These are phyloP conservation scores for Cassiopea andromeda DNA, from an alignment of 30 jellyfish, hydroid and myxozoan species.

Conservation along the genomic window DNA sequence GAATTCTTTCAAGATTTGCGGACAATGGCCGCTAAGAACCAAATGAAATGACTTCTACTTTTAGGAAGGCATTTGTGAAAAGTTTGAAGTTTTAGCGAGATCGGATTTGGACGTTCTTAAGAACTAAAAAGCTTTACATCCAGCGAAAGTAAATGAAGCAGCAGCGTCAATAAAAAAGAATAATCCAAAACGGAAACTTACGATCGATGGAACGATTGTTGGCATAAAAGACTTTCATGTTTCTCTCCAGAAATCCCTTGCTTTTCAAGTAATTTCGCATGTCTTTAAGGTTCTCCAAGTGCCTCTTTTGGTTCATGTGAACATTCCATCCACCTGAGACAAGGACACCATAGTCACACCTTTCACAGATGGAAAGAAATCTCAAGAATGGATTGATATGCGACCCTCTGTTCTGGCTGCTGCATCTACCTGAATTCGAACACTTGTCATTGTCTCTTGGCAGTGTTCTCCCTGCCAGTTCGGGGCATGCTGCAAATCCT, in stretches of 20 bases:
- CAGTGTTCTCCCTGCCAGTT: constrained; percentile 51
- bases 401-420: constrained; percentile 58
- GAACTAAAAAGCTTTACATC: too few species aligned
- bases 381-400: constrained; percentile 32
- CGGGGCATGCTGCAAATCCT: constrained; percentile 88
- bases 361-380: constrained; percentile 63
- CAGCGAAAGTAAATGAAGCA: too few species aligned
- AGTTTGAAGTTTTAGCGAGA: too few species aligned
- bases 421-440: constrained; percentile 76
- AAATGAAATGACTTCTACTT: too few species aligned
- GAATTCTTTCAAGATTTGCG: too few species aligned
- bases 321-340: constrained; percentile 96
- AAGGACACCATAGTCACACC: constrained; percentile 88
- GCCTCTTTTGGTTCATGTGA: constrained; percentile 80
- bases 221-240: constrained; percentile 91
- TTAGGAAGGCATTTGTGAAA: too few species aligned
- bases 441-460: constrained; percentile 71
- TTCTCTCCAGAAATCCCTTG: constrained; percentile 75
- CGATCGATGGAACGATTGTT: constrained; percentile 95
- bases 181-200: constrained; percentile 47
- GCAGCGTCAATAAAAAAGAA: not conserved
- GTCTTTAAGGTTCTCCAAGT: constrained; percentile 79
- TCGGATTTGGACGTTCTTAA: too few species aligned
- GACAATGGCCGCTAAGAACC: too few species aligned
- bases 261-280: constrained; percentile 77